These are phyloP conservation scores for Candoia aspera DNA, from an alignment of 2,113 vertebrate genomes.

Conservation along the genomic window DNA sequence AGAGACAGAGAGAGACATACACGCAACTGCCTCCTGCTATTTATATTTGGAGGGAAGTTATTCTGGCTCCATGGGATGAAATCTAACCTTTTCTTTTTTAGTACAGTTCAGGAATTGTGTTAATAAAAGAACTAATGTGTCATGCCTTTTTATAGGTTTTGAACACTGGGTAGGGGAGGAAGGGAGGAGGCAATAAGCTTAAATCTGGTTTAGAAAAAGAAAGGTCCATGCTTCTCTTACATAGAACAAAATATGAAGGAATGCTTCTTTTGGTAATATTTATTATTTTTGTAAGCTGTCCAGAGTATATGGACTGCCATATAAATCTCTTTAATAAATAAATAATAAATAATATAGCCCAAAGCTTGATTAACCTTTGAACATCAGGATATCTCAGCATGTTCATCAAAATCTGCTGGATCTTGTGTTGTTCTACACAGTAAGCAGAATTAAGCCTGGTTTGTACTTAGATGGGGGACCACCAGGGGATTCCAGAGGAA, in stretches of 20 bases:
- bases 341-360: too few species aligned
- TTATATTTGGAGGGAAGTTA: slow-evolving; percentile 65
- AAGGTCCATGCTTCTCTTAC: slow-evolving; percentile 40
- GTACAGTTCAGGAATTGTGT: slow-evolving; percentile 64
- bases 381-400: too few species aligned
- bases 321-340: too few species aligned
- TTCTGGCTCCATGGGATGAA: slow-evolving; percentile 63
- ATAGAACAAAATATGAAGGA: slow-evolving; percentile 14
- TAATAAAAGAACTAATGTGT: slow-evolving; percentile 67
- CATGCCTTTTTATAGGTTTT: slow-evolving; percentile 68
- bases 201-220: slow-evolving; percentile 51
- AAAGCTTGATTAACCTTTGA: too few species aligned
- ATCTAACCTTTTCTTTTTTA: slow-evolving; percentile 70
- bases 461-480: too few species aligned
- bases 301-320: too few species aligned
- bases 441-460: too few species aligned
- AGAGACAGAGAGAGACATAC: background rate
- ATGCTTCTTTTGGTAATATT: too few species aligned
- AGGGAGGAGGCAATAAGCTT: slow-evolving; percentile 46
- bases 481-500: too few species aligned
- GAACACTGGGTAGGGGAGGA: background rate
- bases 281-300: too few species aligned
- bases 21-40: slow-evolving; percentile 62
- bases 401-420: too few species aligned
- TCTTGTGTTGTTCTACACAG: too few species aligned